phyloP scores from a whole-genome alignment of 2,113 vertebrate species.

The Erpornis zantholeuca region DNA sequence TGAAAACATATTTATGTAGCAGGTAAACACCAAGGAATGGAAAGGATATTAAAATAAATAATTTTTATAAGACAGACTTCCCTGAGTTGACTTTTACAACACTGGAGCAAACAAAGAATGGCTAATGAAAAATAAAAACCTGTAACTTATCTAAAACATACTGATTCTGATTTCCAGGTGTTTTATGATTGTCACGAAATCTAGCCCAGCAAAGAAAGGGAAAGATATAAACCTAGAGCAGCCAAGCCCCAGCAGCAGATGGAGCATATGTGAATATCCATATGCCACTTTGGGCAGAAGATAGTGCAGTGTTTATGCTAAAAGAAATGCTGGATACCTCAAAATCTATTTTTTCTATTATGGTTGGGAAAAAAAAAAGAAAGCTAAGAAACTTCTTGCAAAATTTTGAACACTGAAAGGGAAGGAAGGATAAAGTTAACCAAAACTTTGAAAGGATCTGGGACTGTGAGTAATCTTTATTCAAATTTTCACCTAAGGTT shows the following conservation, averaged over 20 bases:
- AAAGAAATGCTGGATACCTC: not conserved
- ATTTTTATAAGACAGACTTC: conserved; percentile 21
- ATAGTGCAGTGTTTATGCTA: not conserved
- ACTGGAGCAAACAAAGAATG: conserved; percentile 11
- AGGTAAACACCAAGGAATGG: not conserved
- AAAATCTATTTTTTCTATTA: not conserved
- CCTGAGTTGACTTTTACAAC: not conserved
- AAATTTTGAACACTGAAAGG: not conserved
- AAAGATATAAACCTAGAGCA: conserved; percentile 30
- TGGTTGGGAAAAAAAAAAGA: not conserved
- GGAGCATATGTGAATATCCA: conserved; percentile 1
- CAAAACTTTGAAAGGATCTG: not conserved
- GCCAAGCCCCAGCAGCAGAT: conserved; percentile 40
- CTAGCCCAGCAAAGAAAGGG: conserved; percentile 11
- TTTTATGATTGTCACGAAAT: not conserved
- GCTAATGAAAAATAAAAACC: conserved; percentile 22
- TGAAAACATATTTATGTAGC: not conserved
- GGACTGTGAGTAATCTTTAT: not conserved
- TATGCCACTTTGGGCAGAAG: not conserved
- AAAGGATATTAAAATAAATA: not conserved
- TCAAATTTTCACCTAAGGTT: not conserved
- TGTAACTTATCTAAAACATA: not conserved
- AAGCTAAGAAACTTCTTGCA: not conserved
- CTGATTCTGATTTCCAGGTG: not conserved
- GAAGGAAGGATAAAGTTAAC: not conserved